phyloP scores from a whole-genome alignment of 2,113 vertebrate species.

The Progne subis region DNA sequence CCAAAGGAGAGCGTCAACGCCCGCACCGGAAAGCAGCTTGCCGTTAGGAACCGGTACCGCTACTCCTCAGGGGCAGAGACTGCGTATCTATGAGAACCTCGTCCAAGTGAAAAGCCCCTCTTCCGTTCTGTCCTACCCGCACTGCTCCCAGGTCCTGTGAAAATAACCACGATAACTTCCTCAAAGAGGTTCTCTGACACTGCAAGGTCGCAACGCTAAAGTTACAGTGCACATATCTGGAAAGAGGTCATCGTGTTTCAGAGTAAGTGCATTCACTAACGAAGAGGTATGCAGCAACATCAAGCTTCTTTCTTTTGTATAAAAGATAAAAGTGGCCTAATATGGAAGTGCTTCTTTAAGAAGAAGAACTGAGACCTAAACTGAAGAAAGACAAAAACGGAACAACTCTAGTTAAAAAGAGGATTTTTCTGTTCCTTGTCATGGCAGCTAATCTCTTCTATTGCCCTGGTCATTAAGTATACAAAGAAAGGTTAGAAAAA shows the following conservation, averaged over 20 bases:
- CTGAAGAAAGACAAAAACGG: background rate
- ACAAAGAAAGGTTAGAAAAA: constrained; percentile 58
- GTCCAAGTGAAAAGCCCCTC: background rate
- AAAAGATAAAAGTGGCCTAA: background rate
- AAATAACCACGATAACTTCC: background rate
- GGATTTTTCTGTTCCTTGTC: constrained; percentile 23
- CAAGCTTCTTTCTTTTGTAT: background rate
- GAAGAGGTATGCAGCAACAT: background rate
- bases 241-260: background rate
- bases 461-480: constrained; percentile 8
- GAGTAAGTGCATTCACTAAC: background rate
- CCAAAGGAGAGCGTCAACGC: background rate
- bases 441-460: constrained; percentile 34
- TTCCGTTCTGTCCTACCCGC: background rate
- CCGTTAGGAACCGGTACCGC: too few species aligned
- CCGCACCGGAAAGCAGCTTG: background rate
- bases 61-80: background rate
- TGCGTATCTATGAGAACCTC: too few species aligned
- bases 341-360: background rate
- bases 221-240: background rate
- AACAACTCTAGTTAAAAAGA: constrained; percentile 4
- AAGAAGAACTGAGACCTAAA: background rate
- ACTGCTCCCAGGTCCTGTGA: background rate
- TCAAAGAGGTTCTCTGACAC: background rate
- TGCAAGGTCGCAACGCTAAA: fast-evolving